Base-by-base conservation (phyloP, 2,888 invertebrate species). In the Agrotis exclamationis region DNA sequence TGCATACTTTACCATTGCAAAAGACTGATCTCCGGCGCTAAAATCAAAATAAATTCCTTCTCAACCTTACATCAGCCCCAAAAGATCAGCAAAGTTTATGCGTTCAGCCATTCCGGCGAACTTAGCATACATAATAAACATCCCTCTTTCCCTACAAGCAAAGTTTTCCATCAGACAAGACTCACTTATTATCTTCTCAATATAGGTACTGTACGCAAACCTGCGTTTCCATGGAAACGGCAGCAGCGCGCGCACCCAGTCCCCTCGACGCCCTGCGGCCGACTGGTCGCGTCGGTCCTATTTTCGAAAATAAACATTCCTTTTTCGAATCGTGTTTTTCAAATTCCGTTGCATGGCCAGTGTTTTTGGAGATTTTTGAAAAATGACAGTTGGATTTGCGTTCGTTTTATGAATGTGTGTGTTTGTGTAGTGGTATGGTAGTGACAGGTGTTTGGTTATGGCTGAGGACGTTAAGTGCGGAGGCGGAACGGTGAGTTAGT, bases 221-320 rank as follows among this genome's bases (percentile, higher is more conserved):
- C 92, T 96, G 66, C 79, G 94, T 95, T 84, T 78, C 89, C 89
- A 94, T 94, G 90, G 88, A 69, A 88, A 95, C 95, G 83, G 22
- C 76, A 72, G 77, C 91, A 92, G 95, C 95, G 95, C 95, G 96
- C 96, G 95, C 96, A 95, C 28, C 92, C 94, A 95, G 95, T 95
- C 88, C 76, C 82, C 77, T 85, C 88, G 82, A 85, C 89, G 85
- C 91, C 78, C 70, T 85, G 83, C 85, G 50, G 72, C 82, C 70
- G 90, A 83, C 77, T 86, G 90, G 92, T 88, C 94, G 96, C 90
- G 91, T 91, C 79, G 65, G 73, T 72, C 74, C 77, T 47, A 78
- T 66, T 70, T 82, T 73, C 80, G 71, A 83, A 84, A 85, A 88
- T 87, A 91, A 92, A 92, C 88, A 89, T 84, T 79, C 60, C 62